Base-by-base conservation (phyloP, 2,113 vertebrate species). In the Hypomesus transpacificus region DNA sequence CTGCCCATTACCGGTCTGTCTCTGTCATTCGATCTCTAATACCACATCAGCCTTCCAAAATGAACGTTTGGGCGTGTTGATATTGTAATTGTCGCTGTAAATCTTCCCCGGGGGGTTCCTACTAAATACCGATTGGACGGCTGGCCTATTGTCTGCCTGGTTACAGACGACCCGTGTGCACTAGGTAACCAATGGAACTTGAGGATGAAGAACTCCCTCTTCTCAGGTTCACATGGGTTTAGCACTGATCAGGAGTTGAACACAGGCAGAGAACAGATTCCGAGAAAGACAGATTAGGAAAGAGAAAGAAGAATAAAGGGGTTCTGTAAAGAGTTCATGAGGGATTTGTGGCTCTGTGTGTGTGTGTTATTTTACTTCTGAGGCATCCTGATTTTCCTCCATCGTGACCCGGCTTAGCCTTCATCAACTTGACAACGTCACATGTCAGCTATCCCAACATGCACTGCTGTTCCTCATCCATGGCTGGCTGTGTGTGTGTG, bases 401-500 rank as follows among this genome's bases (percentile, higher is more conserved):
- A 81, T 85, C 79, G 75, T 85, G 79, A 73, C 68, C 73, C 56
- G 72, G 71, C 78, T 82, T 76, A 22, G 13, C 57, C 80, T 80
- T 22, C 73, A 64, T 84, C 51, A 70, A 52, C 54, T 34, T 63
- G n/a, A 21, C 70, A 26, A 50, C 57, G 58, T 72, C 76, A 65
- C 82, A 59, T 66, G 17, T 58, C 73, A 74, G 79, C 76, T 73
- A 66, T 85, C 73, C 75, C 77, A 78, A 85, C 85, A 85, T 88
- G 83, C 88, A 85, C 79, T 76, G 85, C 82, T 86, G 85, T 64
- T 68, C 71, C 71, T 63, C 56, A 76, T 69, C 72, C 39, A 28
- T 69, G 65, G 77, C 71, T 81, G 82, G 52, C 20, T 65, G 77
- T 73, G 69, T 85, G 72, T 58, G n/a, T 62, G 18, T 79, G 58